Evolutionary conservation across 2,797 vertebrate genomes (phyloP).

Genomic region (Diplodus puntazzo): DNA sequence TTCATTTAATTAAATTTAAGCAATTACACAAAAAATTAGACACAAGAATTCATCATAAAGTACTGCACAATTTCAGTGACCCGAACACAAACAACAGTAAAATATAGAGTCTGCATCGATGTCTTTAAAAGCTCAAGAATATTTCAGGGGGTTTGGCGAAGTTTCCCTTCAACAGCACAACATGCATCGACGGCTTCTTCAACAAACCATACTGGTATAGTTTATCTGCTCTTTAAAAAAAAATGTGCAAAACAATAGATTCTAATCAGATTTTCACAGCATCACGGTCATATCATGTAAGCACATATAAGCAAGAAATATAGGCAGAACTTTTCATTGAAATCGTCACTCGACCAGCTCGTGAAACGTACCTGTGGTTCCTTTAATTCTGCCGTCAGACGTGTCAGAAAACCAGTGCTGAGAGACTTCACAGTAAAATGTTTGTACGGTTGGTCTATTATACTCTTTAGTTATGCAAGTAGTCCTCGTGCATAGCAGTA

Average conservation of each 20-base stretch:
- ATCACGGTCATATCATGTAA: slow-evolving; percentile 14
- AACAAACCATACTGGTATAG: neutral
- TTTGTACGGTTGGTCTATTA: neutral
- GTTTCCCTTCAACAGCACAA: neutral
- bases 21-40: slow-evolving; percentile 16
- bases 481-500: slow-evolving; percentile 3
- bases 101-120: neutral
- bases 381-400: neutral
- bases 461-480: neutral
- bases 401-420: neutral
- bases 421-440: slow-evolving; percentile 11
- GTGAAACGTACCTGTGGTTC: neutral
- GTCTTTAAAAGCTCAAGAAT: slow-evolving; percentile 25
- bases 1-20: slow-evolving; percentile 31
- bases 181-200: slow-evolving; percentile 9
- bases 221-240: neutral
- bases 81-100: slow-evolving; percentile 1
- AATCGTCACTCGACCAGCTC: neutral
- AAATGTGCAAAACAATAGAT: slow-evolving; percentile 4
- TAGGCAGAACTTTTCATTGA: neutral
- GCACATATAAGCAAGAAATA: slow-evolving; percentile 16
- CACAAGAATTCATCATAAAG: slow-evolving; percentile 11
- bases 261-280: slow-evolving; percentile 38
- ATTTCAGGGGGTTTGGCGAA: neutral
- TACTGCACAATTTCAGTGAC: slow-evolving; percentile 13